phyloP scores from a whole-genome alignment of 2,113 vertebrate species.

The Numida meleagris region DNA sequence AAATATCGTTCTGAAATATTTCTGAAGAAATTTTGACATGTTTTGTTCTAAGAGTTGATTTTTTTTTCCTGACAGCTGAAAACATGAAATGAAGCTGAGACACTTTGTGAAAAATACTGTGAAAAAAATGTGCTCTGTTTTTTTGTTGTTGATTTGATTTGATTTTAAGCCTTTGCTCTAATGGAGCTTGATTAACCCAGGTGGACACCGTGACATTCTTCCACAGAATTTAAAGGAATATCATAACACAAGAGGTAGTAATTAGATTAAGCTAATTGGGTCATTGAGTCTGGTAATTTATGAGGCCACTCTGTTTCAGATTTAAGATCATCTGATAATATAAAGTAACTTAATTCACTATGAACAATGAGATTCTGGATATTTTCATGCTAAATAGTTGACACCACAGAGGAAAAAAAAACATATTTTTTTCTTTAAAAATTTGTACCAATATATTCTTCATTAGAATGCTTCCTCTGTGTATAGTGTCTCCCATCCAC shows the following conservation, averaged over 20 bases:
- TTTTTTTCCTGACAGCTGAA: background rate
- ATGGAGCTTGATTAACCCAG: background rate
- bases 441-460: background rate
- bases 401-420: background rate
- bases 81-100: background rate
- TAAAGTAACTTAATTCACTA: background rate
- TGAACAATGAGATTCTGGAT: background rate
- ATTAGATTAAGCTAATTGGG: background rate
- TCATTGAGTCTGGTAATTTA: background rate
- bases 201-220: background rate
- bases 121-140: background rate
- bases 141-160: background rate
- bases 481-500: fast-evolving
- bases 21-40: background rate
- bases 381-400: background rate
- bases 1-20: background rate
- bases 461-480: background rate
- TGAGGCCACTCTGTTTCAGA: fast-evolving
- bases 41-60: background rate
- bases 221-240: background rate
- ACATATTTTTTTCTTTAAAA: background rate
- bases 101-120: background rate
- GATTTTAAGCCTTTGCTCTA: background rate
- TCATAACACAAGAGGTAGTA: background rate
- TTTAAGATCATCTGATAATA: background rate